Evolutionary conservation across 23 tunicate genomes (phyloP), one percentile per base, ranked within the genome.

Genomic region (Corella eumyota): DNA sequence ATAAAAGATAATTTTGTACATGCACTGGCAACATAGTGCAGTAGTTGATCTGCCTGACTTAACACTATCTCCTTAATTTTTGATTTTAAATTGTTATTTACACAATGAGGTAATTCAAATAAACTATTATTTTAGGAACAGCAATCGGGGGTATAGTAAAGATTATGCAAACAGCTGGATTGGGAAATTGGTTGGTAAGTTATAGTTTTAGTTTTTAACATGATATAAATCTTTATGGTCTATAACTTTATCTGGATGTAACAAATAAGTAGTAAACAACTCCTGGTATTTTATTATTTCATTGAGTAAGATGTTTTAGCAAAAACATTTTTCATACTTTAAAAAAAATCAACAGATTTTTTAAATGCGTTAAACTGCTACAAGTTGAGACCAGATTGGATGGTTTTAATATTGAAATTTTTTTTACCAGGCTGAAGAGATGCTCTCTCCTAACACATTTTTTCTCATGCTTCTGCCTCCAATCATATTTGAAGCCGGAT

Each of bases 401-500:
- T 11, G 11, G 48, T 40, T 11, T 9, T 40, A 40, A 40, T 15
- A 11, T 9, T 40, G 15, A 40, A 52, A 52, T 52, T 13, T 31
- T 60, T 1, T 1, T 30, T 52, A 45, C 2, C 63, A 86, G 96
- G 96, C 71, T 20, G 98, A 81, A 24, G 98, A 92, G 66, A 92
- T 83, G 81, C 64, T 92, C 19, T 75, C 86, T 30, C 98, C 98
- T 1, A 76, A 92, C 57, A 73, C 86, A 0, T 92, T 92, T 52
- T 92, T 92, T 34, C 74, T 92, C 33, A 34, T 92, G 70, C 49
- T 92, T 6, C 72, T 92, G 21, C 98, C 98, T 38, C 98, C 98
- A 36, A 92, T 92, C 48, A 92, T 92, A 1, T 92, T 92, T 71
- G 98, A 92, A 65, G 98, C 98, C 30, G 98, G 98, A 30, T 92